These are phyloP conservation scores for Cassiopea xamachana DNA, from an alignment of 30 jellyfish, hydroid and myxozoan species.

Conservation along the genomic window DNA sequence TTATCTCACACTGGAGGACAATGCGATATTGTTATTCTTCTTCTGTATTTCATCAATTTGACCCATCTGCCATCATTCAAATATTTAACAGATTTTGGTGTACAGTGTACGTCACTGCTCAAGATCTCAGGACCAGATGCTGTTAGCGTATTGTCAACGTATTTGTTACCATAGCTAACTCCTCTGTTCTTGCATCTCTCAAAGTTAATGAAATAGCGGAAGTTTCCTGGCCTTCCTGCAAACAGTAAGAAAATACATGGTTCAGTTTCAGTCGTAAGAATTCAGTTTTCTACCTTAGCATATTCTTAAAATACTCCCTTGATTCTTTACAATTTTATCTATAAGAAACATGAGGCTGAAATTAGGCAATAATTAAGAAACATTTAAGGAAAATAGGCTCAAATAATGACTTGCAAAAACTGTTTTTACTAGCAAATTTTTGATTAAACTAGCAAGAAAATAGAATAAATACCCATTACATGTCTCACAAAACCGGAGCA, in stretches of 20 bases:
- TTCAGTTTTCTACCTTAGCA: too few species aligned
- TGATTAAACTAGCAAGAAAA: too few species aligned
- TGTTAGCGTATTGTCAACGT: constrained; percentile 36
- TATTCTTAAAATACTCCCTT: too few species aligned
- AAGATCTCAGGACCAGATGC: constrained; percentile 67
- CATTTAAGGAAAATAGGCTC: too few species aligned
- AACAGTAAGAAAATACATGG: neutral
- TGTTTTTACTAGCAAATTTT: too few species aligned
- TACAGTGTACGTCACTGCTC: constrained; percentile 36
- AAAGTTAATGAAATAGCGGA: constrained; percentile 64
- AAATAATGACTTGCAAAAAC: too few species aligned
- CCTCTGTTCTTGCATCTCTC: constrained; percentile 64
- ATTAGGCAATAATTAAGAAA: too few species aligned
- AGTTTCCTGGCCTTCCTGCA: neutral
- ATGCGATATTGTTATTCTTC: neutral
- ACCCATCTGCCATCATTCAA: constrained; percentile 16
- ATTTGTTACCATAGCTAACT: constrained; percentile 53
- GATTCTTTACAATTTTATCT: too few species aligned
- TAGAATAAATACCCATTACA: too few species aligned
- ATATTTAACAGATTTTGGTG: constrained; percentile 16
- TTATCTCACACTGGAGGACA: neutral
- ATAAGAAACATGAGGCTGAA: too few species aligned
- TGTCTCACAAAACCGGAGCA: too few species aligned
- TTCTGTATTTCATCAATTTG: neutral
- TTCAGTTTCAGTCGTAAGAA: too few species aligned